phyloP scores from a whole-genome alignment of 2,797 vertebrate species.

The Stomatorhinus walkeri region DNA sequence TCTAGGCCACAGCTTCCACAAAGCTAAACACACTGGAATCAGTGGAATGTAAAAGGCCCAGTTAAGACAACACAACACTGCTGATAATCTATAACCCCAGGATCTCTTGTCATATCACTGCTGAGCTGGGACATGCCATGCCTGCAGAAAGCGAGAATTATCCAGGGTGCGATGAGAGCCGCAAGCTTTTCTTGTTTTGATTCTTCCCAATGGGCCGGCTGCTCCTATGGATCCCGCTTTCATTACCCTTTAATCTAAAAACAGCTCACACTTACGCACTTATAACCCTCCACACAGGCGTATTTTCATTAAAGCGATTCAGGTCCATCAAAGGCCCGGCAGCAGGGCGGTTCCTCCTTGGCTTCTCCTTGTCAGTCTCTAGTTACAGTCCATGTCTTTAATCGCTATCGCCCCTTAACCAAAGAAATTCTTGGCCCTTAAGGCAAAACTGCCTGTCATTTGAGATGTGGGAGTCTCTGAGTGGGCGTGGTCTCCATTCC shows the following conservation, averaged over 20 bases:
- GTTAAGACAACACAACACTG: neutral
- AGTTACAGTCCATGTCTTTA: neutral
- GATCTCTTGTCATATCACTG: neutral
- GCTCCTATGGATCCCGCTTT: neutral
- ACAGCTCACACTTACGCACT: neutral
- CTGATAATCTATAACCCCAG: neutral
- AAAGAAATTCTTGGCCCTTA: neutral
- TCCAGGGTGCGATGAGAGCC: neutral
- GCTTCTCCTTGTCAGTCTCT: neutral
- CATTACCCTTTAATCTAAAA: neutral
- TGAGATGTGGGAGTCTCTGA: neutral
- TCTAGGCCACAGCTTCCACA: neutral
- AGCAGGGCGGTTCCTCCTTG: neutral
- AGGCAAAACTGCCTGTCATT: neutral
- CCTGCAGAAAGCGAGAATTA: neutral
- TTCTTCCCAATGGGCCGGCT: neutral
- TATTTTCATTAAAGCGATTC: neutral
- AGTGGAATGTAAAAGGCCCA: neutral
- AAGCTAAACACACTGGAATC: neutral
- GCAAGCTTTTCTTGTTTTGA: neutral
- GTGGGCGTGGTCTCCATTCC: neutral
- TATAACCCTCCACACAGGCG: neutral
- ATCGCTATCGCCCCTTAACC: neutral
- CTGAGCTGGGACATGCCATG: neutral
- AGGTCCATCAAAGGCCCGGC: neutral